Evolutionary conservation across 2,113 vertebrate species (phyloP).

Genomic region (Nyctereutes procyonoides): DNA sequence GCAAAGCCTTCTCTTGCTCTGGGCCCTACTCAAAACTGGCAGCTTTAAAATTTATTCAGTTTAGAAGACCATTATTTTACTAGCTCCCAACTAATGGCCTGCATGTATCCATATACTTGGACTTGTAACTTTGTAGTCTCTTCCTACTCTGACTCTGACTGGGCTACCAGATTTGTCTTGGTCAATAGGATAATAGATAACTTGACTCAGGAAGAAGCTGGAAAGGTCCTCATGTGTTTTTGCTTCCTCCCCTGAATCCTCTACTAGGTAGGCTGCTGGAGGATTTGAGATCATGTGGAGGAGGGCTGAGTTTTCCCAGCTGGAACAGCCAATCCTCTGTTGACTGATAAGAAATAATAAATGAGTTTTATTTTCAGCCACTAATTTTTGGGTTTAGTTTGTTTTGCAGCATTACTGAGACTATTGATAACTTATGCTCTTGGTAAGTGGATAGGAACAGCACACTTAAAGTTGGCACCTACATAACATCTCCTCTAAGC

Average conservation of each 20-base stretch:
- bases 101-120: not conserved
- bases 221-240: not conserved
- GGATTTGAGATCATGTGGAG: not conserved
- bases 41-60: not conserved
- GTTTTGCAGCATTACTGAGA: not conserved
- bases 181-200: not conserved
- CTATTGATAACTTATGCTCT: not conserved
- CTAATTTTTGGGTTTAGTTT: not conserved
- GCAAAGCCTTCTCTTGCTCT: not conserved
- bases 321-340: not conserved
- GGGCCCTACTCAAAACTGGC: not conserved
- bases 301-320: not conserved
- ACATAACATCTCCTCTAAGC: not conserved
- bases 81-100: not conserved
- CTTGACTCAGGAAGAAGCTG: not conserved
- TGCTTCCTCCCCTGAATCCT: not conserved
- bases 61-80: not conserved
- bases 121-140: not conserved
- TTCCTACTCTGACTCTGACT: not conserved
- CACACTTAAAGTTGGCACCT: not conserved
- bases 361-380: not conserved
- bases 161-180: not conserved
- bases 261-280: not conserved
- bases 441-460: not conserved
- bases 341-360: not conserved